A percentile compares a stretch with the other conserved stretches of the same genome.
These are phyloP conservation scores for Phymorhynchus buccinoides DNA, from an alignment of 1,140 invertebrate genomes.

Conservation along the genomic window DNA sequence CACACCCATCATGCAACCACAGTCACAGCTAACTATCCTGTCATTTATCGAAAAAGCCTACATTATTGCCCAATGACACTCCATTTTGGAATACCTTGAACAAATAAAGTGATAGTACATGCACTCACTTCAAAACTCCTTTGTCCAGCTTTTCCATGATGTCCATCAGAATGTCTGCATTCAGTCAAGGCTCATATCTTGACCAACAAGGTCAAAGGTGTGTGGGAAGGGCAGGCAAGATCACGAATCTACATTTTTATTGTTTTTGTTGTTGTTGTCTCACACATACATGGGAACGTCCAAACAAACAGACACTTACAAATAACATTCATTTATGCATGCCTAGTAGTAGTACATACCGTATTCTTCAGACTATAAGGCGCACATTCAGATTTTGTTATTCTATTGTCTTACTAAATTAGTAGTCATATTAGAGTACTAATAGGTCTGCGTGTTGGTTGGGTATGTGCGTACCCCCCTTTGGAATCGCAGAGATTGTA, in stretches of 20 bases:
- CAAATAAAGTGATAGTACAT: background rate
- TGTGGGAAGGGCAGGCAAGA: too few species aligned
- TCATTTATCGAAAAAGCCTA: background rate
- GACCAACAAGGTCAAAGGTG: background rate
- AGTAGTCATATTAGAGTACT: too few species aligned
- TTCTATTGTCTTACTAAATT: too few species aligned
- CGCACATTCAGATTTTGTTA: too few species aligned
- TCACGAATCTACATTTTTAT: background rate
- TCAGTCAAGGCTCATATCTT: conserved; percentile 31
- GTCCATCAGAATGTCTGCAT: conserved; percentile 71
- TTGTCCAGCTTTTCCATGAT: conserved; percentile 74
- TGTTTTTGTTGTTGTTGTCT: background rate
- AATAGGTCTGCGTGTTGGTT: too few species aligned
- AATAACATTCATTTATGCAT: too few species aligned
- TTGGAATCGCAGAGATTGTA: too few species aligned
- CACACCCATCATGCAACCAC: background rate
- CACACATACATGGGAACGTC: background rate
- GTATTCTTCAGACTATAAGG: too few species aligned
- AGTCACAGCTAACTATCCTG: background rate
- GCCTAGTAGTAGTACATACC: too few species aligned
- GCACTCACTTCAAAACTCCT: conserved; percentile 71
- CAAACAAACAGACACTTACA: conserved; percentile 4
- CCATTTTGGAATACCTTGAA: background rate
- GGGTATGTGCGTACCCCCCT: too few species aligned
- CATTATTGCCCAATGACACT: background rate